Conservation (phyloP, 2,888 invertebrate species). For the Mantis religiosa region DNA sequence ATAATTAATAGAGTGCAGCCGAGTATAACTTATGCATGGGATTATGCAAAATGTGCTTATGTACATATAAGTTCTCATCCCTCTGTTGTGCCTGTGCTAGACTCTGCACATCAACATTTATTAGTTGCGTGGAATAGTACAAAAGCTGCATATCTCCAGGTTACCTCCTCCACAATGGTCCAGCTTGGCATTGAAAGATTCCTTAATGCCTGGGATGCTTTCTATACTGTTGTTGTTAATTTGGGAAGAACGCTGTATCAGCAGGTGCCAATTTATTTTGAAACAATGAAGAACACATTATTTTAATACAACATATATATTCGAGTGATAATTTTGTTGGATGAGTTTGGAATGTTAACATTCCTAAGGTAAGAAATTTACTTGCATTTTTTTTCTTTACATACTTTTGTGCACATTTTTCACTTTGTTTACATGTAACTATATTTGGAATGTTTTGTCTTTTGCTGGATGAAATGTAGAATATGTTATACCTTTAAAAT, state of each 20-base stretch:
- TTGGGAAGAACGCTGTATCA: slow-evolving; percentile 4
- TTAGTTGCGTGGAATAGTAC: background rate
- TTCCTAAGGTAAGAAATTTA: background rate
- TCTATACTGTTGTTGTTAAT: background rate
- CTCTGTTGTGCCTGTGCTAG: background rate
- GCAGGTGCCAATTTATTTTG: slow-evolving; percentile 22
- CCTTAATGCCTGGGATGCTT: background rate
- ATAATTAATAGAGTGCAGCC: background rate
- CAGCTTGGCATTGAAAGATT: background rate
- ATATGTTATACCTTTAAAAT: background rate
- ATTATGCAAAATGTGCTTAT: background rate
- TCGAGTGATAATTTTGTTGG: background rate
- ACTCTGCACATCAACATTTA: background rate
- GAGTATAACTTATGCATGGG: background rate
- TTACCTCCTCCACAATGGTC: background rate
- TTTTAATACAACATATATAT: background rate
- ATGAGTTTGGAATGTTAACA: background rate
- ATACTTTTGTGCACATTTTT: background rate
- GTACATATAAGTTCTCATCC: background rate
- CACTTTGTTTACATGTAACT: background rate
- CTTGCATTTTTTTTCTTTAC: background rate
- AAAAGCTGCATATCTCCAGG: background rate
- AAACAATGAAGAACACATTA: slow-evolving; percentile 25
- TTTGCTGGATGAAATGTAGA: background rate
- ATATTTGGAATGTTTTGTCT: too few species aligned